Conservation (phyloP, 2,113 vertebrate species). For the Amphilophus citrinellus region DNA sequence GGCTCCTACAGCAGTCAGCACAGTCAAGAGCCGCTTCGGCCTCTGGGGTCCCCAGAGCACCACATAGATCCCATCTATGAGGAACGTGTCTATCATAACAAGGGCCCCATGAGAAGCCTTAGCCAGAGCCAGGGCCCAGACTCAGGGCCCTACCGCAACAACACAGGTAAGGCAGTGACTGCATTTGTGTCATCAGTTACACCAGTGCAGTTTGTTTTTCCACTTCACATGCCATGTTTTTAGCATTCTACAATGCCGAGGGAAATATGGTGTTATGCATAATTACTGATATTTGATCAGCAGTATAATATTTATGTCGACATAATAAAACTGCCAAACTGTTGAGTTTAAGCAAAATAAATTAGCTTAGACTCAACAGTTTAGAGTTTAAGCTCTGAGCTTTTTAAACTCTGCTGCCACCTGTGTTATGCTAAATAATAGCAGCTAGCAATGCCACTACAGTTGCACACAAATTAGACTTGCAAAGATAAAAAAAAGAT, state of each 20-base stretch:
- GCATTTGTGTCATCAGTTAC: background rate
- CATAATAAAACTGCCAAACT: too few relatives aligned
- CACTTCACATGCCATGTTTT: background rate
- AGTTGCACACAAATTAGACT: background rate
- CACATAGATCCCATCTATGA: slow-evolving; percentile 98
- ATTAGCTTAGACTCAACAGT: background rate
- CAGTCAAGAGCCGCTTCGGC: slow-evolving; percentile 91
- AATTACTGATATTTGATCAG: too few relatives aligned
- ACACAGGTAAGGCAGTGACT: slow-evolving; percentile 87
- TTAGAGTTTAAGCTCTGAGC: background rate
- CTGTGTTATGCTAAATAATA: background rate
- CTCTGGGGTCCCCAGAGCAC: slow-evolving; percentile 96
- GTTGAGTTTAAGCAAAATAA: too few relatives aligned
- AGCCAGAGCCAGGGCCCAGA: slow-evolving; percentile 96
- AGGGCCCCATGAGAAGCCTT: slow-evolving; percentile 96
- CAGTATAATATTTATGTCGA: too few relatives aligned
- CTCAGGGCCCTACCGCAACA: slow-evolving; percentile 92
- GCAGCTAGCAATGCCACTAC: background rate
- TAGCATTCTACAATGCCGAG: background rate
- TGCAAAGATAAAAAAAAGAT: background rate
- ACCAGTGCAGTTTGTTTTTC: background rate
- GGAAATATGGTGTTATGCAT: too few relatives aligned
- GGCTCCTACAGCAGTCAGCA: slow-evolving; percentile 97
- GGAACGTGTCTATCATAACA: slow-evolving; percentile 97
- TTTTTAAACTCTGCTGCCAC: background rate